These are phyloP conservation scores for Liparis tanakae DNA, from an alignment of 2,797 vertebrate genomes.

Conservation along the genomic window DNA sequence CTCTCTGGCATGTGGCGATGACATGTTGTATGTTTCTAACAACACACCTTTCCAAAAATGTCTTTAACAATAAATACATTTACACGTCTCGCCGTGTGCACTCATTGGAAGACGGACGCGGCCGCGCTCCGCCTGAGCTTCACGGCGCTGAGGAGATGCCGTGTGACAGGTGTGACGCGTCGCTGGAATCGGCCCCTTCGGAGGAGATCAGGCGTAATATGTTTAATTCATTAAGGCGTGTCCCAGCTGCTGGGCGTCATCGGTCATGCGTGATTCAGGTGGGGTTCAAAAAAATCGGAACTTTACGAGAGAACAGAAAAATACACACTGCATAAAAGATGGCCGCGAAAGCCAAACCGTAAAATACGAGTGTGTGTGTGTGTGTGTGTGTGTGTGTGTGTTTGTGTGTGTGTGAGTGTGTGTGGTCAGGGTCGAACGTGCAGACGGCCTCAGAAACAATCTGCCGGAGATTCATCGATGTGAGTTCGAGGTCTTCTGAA, in stretches of 20 bases:
- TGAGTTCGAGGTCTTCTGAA: background rate
- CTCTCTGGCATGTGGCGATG: conserved; percentile 55
- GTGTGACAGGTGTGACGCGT: conserved; percentile 53
- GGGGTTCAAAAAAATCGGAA: conserved; percentile 64
- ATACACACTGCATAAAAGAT: conserved; percentile 46
- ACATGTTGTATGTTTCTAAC: conserved; percentile 60
- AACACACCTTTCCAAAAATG: conserved; percentile 63
- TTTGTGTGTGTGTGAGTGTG: conserved; percentile 14
- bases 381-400: conserved; percentile 12
- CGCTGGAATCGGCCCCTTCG: conserved; percentile 42
- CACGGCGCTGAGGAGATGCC: conserved; percentile 38
- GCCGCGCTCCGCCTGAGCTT: conserved; percentile 21
- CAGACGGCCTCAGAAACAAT: conserved; percentile 11
- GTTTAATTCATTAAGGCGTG: conserved; percentile 63
- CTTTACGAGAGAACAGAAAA: conserved; percentile 53
- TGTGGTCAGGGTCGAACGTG: background rate
- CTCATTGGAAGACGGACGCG: conserved; percentile 28
- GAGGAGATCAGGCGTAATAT: conserved; percentile 56
- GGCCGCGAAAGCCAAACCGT: conserved; percentile 18
- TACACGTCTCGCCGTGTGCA: conserved; percentile 47
- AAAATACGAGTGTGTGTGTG: conserved; percentile 4
- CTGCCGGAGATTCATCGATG: conserved; percentile 10
- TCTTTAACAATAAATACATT: conserved; percentile 69
- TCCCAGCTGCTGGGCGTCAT: conserved; percentile 35
- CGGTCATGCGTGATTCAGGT: conserved; percentile 44